phyloP scores from a whole-genome alignment of 2,888 invertebrate species.

The Steinernema carpocapsae region DNA sequence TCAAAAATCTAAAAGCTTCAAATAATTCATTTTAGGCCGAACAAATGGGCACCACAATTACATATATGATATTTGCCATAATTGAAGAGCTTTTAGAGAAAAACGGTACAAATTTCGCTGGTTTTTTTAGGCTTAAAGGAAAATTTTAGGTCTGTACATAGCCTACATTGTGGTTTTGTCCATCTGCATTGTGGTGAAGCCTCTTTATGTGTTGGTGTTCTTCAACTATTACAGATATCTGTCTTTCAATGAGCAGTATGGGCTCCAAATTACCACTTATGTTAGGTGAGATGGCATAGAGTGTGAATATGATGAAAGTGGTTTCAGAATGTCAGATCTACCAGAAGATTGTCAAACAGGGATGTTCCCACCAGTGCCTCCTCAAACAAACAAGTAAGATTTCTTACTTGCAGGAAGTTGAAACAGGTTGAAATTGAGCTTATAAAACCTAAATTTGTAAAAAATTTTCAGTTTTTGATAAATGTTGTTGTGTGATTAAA shows the following conservation, averaged over 20 bases:
- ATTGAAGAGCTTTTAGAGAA: neutral
- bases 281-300: neutral
- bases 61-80: neutral
- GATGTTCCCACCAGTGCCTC: neutral
- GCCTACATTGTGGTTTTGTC: neutral
- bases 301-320: neutral
- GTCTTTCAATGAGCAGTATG: constrained; percentile 8
- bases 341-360: neutral
- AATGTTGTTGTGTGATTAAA: neutral
- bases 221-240: constrained; percentile 23
- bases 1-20: neutral
- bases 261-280: neutral
- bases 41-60: neutral
- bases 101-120: neutral
- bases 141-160: neutral
- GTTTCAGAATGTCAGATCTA: neutral
- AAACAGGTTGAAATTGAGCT: neutral
- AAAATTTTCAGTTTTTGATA: neutral
- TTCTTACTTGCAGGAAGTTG: too few species aligned
- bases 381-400: too few species aligned
- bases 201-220: neutral
- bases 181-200: neutral
- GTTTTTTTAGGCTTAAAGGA: neutral
- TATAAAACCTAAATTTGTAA: too few species aligned
- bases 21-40: neutral